Percentiles rank a stretch among this genome's conserved stretches.
These are phyloP conservation scores for Chrosomus eos DNA, from an alignment of 2,797 vertebrate species.

Conservation along the genomic window DNA sequence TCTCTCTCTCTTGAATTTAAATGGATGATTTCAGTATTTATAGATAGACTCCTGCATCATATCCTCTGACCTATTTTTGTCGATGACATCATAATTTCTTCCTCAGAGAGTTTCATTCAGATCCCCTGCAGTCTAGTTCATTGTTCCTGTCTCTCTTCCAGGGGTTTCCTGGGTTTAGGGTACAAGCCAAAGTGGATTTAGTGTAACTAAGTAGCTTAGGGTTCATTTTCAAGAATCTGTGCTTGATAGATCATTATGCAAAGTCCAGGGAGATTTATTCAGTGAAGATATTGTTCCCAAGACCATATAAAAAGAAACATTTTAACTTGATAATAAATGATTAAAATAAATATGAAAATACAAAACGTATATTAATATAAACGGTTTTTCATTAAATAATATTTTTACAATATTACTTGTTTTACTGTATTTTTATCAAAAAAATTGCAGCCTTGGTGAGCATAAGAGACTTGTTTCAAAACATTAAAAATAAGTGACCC, in stretches of 20 bases:
- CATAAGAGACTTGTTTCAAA: background rate
- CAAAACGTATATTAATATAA: background rate
- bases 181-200: constrained; percentile 28
- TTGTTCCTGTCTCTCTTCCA: constrained; percentile 8
- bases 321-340: background rate
- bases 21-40: constrained; percentile 56
- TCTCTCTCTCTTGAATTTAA: constrained; percentile 35
- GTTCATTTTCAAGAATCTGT: background rate
- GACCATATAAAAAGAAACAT: background rate
- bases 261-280: background rate
- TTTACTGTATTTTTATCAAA: background rate
- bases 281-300: background rate
- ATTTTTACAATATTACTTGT: background rate
- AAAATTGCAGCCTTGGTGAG: background rate
- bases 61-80: constrained; percentile 61
- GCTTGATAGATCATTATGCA: background rate
- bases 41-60: constrained; percentile 52
- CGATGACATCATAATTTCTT: constrained; percentile 54
- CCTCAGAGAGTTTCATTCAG: constrained; percentile 43
- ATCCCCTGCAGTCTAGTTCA: constrained; percentile 9
- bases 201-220: background rate
- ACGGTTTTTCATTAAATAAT: background rate
- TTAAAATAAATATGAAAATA: background rate
- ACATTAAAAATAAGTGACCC: background rate
- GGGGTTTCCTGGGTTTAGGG: constrained; percentile 20